A percentile compares a stretch with the other conserved stretches of the same genome.
Conservation (phyloP, 2,797 vertebrate genomes). For the Avahi laniger region DNA sequence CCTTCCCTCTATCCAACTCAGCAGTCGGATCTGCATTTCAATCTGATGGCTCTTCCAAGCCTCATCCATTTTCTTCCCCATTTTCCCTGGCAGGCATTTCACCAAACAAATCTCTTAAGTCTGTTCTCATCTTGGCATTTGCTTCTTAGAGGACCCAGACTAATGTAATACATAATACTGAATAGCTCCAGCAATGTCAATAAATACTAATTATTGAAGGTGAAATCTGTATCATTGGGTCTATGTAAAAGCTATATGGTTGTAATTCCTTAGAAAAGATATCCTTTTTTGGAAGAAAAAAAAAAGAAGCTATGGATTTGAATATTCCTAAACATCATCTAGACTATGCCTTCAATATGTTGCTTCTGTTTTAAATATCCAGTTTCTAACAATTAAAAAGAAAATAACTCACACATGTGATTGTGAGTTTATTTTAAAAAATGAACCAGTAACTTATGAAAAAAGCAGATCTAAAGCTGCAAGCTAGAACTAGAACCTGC, state of each 20-base stretch:
- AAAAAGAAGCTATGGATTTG: background rate
- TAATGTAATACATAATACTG: background rate
- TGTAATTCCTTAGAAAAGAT: background rate
- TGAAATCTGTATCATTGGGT: background rate
- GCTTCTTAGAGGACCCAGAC: background rate
- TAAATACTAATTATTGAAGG: background rate
- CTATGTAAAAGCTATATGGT: background rate
- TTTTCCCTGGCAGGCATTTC: background rate
- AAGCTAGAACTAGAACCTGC: background rate
- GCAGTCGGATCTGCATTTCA: background rate
- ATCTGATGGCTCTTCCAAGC: background rate
- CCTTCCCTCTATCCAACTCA: background rate
- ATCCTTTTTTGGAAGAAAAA: background rate
- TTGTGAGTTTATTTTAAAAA: background rate
- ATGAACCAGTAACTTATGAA: background rate
- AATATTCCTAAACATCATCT: background rate
- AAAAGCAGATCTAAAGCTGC: background rate
- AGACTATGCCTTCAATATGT: background rate
- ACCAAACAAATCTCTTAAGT: background rate
- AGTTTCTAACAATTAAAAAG: background rate
- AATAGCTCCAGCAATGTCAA: background rate
- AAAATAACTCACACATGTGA: background rate
- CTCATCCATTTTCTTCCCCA: background rate
- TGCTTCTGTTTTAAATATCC: conserved; percentile 9
- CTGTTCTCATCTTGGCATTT: background rate